Conservation (phyloP, 2,888 invertebrate genomes). For the Lycaena phlaeas region DNA sequence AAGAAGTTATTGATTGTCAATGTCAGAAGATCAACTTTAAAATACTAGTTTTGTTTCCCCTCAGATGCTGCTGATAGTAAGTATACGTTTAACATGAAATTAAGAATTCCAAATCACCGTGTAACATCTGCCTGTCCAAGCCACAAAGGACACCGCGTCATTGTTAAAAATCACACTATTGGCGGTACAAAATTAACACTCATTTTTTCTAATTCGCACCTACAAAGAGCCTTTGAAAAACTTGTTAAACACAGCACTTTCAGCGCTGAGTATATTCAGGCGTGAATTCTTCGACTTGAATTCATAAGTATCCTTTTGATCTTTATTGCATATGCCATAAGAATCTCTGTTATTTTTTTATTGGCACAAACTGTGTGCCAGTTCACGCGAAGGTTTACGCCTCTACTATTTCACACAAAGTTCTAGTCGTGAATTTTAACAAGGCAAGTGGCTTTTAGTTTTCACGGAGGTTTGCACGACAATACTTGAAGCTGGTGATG, state of each 20-base stretch:
- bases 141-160: constrained; percentile 15
- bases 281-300: too few species aligned
- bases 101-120: too few species aligned
- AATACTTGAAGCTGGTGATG: constrained; percentile 11
- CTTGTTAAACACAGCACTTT: constrained; percentile 26
- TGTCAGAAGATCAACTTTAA: too few species aligned
- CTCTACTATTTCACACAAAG: constrained; percentile 17
- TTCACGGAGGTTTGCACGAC: constrained; percentile 33
- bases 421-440: constrained; percentile 65
- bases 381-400: constrained; percentile 62
- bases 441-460: constrained; percentile 42
- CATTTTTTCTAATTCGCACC: constrained; percentile 31
- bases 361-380: too few species aligned
- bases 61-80: too few species aligned
- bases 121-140: constrained; percentile 8
- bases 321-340: too few species aligned
- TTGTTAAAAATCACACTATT: constrained; percentile 35
- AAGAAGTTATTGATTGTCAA: too few species aligned
- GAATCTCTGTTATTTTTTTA: too few species aligned
- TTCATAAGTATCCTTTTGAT: too few species aligned
- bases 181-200: constrained; percentile 32
- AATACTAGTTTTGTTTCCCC: too few species aligned
- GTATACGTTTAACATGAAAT: too few species aligned
- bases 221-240: constrained; percentile 40
- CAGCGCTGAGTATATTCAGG: background rate